Evolutionary conservation across 2,113 vertebrate genomes (phyloP).

Genomic region (Syngnathus typhle): DNA sequence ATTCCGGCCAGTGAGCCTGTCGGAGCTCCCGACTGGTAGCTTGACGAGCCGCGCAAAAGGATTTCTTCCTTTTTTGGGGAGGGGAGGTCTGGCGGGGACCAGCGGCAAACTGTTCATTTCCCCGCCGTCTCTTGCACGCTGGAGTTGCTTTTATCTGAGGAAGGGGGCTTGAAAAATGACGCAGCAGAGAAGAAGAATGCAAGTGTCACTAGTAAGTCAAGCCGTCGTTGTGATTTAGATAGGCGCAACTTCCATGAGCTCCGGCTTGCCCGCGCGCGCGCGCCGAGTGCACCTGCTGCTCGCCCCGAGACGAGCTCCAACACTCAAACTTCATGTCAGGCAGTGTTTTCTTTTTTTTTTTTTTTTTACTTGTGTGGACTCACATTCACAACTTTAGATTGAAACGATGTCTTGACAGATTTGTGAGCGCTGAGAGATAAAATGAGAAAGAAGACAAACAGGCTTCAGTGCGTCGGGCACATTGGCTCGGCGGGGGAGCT

Average conservation of each 20-base stretch:
- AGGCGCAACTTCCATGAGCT: background rate
- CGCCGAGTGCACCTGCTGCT: conserved; percentile 8
- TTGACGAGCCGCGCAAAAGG: conserved; percentile 51
- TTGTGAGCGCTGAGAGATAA: background rate
- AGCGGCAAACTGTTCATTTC: conserved; percentile 14
- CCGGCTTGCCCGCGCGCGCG: background rate
- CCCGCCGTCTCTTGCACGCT: conserved; percentile 16
- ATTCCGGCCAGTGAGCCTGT: conserved; percentile 78
- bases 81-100: background rate
- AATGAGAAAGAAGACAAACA: too few relatives aligned
- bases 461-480: background rate
- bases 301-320: background rate
- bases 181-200: conserved; percentile 43
- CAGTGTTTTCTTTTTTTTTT: too few relatives aligned
- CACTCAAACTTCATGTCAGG: conserved; percentile 1
- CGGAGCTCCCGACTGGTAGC: conserved; percentile 56
- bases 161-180: conserved; percentile 29
- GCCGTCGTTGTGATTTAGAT: background rate
- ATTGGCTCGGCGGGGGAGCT: conserved; percentile 58
- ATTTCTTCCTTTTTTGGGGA: conserved; percentile 27
- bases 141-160: conserved; percentile 48
- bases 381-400: background rate
- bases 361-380: too few relatives aligned
- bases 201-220: conserved; percentile 57
- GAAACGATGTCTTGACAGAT: background rate